These are phyloP conservation scores for Ctenosaura bakeri DNA, from an alignment of 2,797 vertebrate species.

Conservation along the genomic window DNA sequence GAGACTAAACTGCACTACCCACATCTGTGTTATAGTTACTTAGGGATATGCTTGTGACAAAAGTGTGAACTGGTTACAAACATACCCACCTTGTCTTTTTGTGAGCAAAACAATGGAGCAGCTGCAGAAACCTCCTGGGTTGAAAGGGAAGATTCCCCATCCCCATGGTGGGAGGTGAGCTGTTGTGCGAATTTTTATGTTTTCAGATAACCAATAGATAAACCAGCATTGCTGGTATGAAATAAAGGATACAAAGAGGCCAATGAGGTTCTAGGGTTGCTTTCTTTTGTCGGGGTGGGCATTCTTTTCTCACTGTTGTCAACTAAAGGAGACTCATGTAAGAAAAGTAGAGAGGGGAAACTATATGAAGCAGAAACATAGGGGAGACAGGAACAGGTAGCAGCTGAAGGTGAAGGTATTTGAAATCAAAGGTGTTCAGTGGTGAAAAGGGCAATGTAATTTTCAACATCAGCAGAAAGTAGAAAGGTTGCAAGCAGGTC, in stretches of 20 bases:
- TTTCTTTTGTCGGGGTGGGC: rapidly evolving
- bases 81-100: not conserved
- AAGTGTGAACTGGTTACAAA: not conserved
- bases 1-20: not conserved
- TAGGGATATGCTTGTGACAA: not conserved
- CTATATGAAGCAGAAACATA: conserved; percentile 63
- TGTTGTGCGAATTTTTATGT: not conserved
- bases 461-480: conserved; percentile 39
- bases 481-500: not conserved
- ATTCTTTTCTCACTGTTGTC: not conserved
- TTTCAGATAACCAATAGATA: not conserved
- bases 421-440: conserved; percentile 42
- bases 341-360: conserved; percentile 47
- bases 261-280: not conserved
- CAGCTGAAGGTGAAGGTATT: not conserved
- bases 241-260: not conserved
- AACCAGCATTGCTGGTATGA: not conserved
- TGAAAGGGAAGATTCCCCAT: not conserved
- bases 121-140: not conserved
- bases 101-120: not conserved
- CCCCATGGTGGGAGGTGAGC: too few species aligned
- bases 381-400: conserved; percentile 23
- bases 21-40: not conserved
- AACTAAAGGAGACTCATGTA: not conserved
- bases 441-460: conserved; percentile 40